Conservation (phyloP, 2,797 vertebrate genomes). For the Notolepis coatsorum region DNA sequence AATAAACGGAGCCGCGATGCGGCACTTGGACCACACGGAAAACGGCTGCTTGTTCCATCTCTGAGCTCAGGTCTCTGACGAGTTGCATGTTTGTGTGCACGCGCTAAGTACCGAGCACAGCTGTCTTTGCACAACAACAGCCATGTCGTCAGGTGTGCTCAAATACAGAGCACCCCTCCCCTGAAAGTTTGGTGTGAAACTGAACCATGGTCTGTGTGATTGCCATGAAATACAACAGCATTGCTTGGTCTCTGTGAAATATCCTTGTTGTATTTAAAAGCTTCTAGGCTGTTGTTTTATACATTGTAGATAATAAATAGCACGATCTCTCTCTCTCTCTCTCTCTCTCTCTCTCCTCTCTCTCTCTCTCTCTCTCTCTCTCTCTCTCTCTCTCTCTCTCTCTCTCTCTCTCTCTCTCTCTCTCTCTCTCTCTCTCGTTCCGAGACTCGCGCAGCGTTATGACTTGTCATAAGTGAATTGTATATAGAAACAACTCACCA, state of each 20-base stretch:
- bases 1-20: no score
- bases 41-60: no score
- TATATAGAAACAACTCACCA: neutral
- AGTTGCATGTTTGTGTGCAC: no score
- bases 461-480: slow-evolving; percentile 9
- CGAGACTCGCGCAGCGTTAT: slow-evolving; percentile 43
- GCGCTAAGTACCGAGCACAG: no score
- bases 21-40: no score
- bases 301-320: no score
- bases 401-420: slow-evolving; percentile 18
- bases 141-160: no score
- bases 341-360: slow-evolving; percentile 18
- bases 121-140: no score
- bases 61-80: no score
- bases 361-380: slow-evolving; percentile 8
- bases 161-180: no score
- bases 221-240: neutral
- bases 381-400: slow-evolving; percentile 28
- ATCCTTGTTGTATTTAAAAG: neutral
- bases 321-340: neutral
- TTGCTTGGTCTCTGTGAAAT: slow-evolving; percentile 34
- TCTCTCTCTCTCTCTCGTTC: slow-evolving; percentile 6
- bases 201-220: slow-evolving; percentile 46
- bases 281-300: slow-evolving; percentile 20
- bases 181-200: no score